Conservation (phyloP, 2,797 vertebrate genomes). For the Pempheris klunzingeri region DNA sequence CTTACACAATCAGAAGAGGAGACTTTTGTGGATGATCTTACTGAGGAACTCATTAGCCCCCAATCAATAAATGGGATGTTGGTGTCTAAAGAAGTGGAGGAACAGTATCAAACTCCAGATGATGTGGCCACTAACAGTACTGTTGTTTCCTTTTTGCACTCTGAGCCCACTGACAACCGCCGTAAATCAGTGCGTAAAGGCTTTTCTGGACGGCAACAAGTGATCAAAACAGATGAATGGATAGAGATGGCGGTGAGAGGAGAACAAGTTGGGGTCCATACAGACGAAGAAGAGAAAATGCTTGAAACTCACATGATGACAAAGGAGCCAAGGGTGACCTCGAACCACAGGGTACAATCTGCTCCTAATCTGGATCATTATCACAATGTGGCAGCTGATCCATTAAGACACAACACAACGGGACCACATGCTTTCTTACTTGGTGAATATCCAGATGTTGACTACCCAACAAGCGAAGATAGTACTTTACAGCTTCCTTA, state of each 20-base stretch:
- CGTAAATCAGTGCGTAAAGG: background rate
- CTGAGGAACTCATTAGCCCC: constrained; percentile 21
- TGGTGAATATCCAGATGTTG: constrained; percentile 72
- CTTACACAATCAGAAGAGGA: constrained; percentile 7
- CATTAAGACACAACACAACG: constrained; percentile 31
- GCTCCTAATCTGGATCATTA: constrained; percentile 32
- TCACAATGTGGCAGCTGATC: constrained; percentile 10
- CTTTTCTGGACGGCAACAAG: background rate
- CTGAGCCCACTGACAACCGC: background rate
- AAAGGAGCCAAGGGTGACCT: constrained; percentile 51
- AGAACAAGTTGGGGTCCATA: constrained; percentile 18
- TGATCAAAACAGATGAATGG: constrained; percentile 38
- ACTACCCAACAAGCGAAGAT: constrained; percentile 62
- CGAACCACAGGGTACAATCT: constrained; percentile 42
- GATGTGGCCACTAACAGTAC: background rate
- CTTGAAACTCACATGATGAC: constrained; percentile 18
- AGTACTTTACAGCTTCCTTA: constrained; percentile 23
- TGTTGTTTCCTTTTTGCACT: background rate
- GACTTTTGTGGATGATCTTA: constrained; percentile 41
- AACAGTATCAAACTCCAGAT: constrained; percentile 16
- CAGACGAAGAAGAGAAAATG: constrained; percentile 40
- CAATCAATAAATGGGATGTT: constrained; percentile 49
- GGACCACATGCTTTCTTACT: constrained; percentile 42
- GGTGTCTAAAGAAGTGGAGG: constrained; percentile 18
- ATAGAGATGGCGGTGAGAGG: constrained; percentile 61